Base-by-base conservation (phyloP, 2,797 vertebrate species). In the Eurystomus glaucurus region DNA sequence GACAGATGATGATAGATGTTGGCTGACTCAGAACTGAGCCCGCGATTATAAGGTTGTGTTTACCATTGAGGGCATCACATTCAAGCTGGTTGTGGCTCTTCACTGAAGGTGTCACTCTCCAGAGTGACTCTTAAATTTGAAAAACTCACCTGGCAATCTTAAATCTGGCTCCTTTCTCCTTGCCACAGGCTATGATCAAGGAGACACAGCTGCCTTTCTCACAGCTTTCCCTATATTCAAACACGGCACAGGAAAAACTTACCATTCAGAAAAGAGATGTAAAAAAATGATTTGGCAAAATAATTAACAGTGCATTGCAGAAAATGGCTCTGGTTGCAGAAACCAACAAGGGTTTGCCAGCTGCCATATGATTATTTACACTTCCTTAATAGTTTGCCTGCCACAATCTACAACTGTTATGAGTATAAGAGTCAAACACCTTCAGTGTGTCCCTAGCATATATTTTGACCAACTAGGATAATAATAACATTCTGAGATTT, bases 241-340 rank as follows among this genome's bases (percentile, higher is more conserved):
- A 62, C 26, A 75, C 6, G 26, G 31, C 33, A n/a, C 1, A 1
- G 21, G 22, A 70, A 18, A 29, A 77, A 46, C 7, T 14, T 62
- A 22, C 0, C 0, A 16, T 51, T 72, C 22, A 50, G 33, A 20
- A 12, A 76, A 65, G 29, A 51, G 2, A 37, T 4, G 4, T 64
- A 2, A 55, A 83, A 65, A 60, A 52, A 3, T 8, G 17, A 82
- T 54, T 77, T 69, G 29, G 11, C 35, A 29, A 78, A 74, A 50
- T 75, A 25, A 19, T 68, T 84, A 28, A 14, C 17, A 45, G 8
- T 51, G 9, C 29, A 29, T 66, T 85, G 28, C 29, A 78, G 39
- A 71, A 57, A 65, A 62, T 11, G 22, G 37, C 12, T 68, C 48
- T 88, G 76, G 22, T 48, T 62, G n/a, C 28, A 81, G 65, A 88